Conservation (phyloP, 2,113 vertebrate genomes). For the Pica pica region DNA sequence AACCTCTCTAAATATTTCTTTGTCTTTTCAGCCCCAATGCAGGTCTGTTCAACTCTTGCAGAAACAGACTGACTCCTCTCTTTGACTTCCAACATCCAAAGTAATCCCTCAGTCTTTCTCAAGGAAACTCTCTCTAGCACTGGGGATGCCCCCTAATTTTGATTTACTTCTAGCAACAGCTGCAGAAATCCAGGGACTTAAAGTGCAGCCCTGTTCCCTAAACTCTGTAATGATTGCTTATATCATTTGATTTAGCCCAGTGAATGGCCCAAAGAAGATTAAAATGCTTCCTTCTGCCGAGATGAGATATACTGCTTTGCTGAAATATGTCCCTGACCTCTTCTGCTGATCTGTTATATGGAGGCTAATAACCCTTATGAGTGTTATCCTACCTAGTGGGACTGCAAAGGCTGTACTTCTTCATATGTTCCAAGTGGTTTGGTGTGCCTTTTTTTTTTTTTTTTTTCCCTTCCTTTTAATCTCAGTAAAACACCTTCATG, state of each 20-base stretch:
- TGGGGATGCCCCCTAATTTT: neutral
- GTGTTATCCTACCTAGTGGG: neutral
- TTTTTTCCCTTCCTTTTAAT: neutral
- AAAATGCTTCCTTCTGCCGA: constrained; percentile 3
- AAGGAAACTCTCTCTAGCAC: neutral
- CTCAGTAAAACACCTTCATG: neutral
- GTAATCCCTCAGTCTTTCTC: neutral
- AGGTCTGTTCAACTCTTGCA: neutral
- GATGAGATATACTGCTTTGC: neutral
- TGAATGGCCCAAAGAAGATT: neutral
- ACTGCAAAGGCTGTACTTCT: neutral
- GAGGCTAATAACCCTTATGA: neutral
- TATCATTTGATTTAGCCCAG: neutral
- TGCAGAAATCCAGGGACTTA: neutral
- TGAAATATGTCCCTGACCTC: constrained; percentile 3
- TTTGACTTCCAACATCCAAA: neutral
- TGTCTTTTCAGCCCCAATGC: neutral
- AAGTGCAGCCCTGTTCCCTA: neutral
- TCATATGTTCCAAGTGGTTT: neutral
- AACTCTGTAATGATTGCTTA: neutral
- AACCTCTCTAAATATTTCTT: neutral
- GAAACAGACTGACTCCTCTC: neutral
- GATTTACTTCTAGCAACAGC: neutral
- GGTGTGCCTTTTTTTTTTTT: neutral
- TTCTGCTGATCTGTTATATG: neutral